These are phyloP conservation scores for Spialia ferax DNA, from an alignment of 2,888 invertebrate genomes.

Conservation along the genomic window DNA sequence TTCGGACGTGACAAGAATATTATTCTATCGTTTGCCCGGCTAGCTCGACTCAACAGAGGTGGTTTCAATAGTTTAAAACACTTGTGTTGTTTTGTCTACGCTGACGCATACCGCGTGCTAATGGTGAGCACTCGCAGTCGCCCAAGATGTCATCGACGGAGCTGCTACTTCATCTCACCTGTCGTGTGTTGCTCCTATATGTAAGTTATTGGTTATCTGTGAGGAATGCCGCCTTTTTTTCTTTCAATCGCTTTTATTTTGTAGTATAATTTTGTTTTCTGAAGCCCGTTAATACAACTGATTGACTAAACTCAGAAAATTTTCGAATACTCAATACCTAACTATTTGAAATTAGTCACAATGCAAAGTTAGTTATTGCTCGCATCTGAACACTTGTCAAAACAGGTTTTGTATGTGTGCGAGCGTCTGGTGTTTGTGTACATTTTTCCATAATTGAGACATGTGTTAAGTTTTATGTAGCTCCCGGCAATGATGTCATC, in stretches of 20 bases:
- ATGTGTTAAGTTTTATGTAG: constrained; percentile 35
- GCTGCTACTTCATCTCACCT: constrained; percentile 55
- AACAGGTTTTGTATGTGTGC: constrained; percentile 35
- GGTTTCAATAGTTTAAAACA: constrained; percentile 59
- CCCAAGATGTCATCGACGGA: constrained; percentile 60
- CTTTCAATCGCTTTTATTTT: background rate
- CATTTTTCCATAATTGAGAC: constrained; percentile 33
- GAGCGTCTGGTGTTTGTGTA: constrained; percentile 1
- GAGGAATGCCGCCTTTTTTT: background rate
- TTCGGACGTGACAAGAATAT: constrained; percentile 31
- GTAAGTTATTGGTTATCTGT: constrained; percentile 52
- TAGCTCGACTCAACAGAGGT: constrained; percentile 49
- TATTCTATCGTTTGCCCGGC: constrained; percentile 27
- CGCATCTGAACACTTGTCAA: constrained; percentile 31
- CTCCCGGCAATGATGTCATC: constrained; percentile 34
- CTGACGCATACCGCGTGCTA: constrained; percentile 44
- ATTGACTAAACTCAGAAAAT: background rate
- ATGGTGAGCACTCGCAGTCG: constrained; percentile 34
- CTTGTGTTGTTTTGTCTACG: constrained; percentile 57
- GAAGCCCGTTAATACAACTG: no score
- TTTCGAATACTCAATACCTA: background rate
- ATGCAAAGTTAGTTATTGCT: constrained; percentile 15
- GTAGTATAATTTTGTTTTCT: background rate
- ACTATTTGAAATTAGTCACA: constrained; percentile 19
- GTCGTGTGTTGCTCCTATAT: constrained; percentile 57